Percentiles rank a stretch among this genome's conserved stretches.
Conservation (phyloP, 2,888 invertebrate genomes). For the Acrocera orbiculus region DNA sequence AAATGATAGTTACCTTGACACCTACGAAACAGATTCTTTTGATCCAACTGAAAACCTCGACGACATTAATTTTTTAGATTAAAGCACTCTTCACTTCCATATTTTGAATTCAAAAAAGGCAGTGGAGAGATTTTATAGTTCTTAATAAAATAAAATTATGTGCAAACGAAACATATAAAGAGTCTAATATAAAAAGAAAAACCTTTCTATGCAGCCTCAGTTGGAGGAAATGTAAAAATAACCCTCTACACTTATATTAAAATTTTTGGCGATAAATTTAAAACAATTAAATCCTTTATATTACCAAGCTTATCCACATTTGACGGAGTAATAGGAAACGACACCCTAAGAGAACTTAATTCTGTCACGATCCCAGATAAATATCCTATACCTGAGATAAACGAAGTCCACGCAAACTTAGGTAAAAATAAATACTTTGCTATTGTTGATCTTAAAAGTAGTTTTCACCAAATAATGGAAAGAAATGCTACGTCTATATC, state of each 20-base stretch:
- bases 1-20: no score
- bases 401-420: no score
- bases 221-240: conserved; percentile 7
- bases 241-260: conserved; percentile 7
- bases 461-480: no score
- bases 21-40: neutral
- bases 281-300: no score
- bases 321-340: no score
- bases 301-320: no score
- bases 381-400: no score
- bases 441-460: no score
- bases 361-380: no score
- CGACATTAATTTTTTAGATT: conserved; percentile 10
- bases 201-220: conserved; percentile 7
- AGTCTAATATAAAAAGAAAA: conserved; percentile 3
- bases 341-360: no score
- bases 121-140: conserved; percentile 8
- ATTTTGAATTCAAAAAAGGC: conserved; percentile 3
- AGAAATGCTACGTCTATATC: no score
- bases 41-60: neutral
- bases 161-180: conserved; percentile 5
- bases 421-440: no score
- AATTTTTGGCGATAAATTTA: conserved; percentile 4
- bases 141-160: conserved; percentile 7
- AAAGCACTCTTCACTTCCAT: conserved; percentile 9